Evolutionary conservation across 92 coral and sea anemone genomes (phyloP), one percentile per base, ranked within the genome.

Genomic region (Zoanthus sansibaricus): DNA sequence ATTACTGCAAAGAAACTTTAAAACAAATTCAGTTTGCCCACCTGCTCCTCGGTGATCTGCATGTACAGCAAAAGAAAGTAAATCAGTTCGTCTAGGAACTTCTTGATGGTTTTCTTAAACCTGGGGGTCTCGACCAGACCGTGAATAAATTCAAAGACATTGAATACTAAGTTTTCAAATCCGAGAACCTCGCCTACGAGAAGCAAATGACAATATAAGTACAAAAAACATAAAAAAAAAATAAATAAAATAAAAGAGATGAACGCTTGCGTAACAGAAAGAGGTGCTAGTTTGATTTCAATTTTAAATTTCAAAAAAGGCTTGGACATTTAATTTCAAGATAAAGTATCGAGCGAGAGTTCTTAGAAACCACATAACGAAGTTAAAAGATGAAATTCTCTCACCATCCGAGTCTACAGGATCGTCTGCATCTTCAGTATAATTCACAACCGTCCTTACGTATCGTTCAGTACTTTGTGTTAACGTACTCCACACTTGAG

Each of bases 11-110:
- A n/a, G 4, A 58, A 13, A 9, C 5, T 58, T 62, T 16, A 16
- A 9, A 17, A n/a, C 18, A 6, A 8, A 5, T 17, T 17, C n/a
- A 3, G 33, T n/a, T 12, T 12, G 56, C 42, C 92, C 1, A 95
- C 99, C 98, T 97, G 99, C 58, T 97, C 99, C 46, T 97, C 99
- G 10, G 99, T 97, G 48, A 97, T 95, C 90, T 95, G 97, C 98
- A 97, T 95, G 75, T 97, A 97, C 74, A 97, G 86, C 59, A 97
- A 91, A 7, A 97, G 89, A 74, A 97, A 97, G 79, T 97, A 97
- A 72, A 97, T 76, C 86, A 97, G 88, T 69, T 97, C 98, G 82
- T 95, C 94, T 32, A 97, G 66, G 76, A 91, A 93, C 51, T 88
- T 95, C 91, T 93, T 97, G 45, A 97, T 98, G 47, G 94, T 88